These are phyloP conservation scores for Galagoides demidoff DNA, from an alignment of 2,797 vertebrate species.

Conservation along the genomic window DNA sequence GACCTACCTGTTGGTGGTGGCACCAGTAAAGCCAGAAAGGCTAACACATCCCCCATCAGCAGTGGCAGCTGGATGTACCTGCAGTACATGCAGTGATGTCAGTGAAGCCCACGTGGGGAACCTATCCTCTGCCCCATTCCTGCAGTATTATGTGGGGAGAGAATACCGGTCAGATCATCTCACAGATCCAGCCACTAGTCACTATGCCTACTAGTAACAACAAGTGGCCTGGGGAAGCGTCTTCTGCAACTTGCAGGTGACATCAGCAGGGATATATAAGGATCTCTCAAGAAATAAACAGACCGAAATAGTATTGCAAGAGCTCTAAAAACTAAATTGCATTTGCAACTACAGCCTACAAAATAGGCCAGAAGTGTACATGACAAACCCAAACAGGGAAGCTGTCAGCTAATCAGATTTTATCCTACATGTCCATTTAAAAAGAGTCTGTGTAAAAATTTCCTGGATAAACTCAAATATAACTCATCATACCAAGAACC, in stretches of 20 bases:
- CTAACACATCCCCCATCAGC: not conserved
- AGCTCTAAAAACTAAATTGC: not conserved
- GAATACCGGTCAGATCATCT: not conserved
- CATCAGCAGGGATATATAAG: not conserved
- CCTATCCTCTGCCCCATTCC: accelerated
- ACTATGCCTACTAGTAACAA: not conserved
- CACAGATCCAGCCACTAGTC: not conserved
- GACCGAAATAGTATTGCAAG: not conserved
- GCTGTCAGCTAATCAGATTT: not conserved
- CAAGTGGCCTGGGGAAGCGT: not conserved
- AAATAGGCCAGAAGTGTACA: slow-evolving; percentile 7
- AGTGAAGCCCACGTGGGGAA: not conserved
- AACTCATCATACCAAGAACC: not conserved
- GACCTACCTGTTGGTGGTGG: too few species aligned
- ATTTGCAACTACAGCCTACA: slow-evolving; percentile 2
- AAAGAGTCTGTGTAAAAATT: not conserved
- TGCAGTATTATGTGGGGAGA: not conserved
- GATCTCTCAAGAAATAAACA: not conserved
- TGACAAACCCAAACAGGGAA: not conserved
- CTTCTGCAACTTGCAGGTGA: not conserved
- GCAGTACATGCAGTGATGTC: not conserved
- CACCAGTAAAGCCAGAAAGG: not conserved
- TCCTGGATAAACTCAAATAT: not conserved
- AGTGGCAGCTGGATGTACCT: not conserved
- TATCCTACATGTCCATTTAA: not conserved